A percentile compares a stretch with the other conserved stretches of the same genome.
Evolutionary conservation across 2,113 vertebrate species (phyloP).

Genomic region (Dermatemys mawii): DNA sequence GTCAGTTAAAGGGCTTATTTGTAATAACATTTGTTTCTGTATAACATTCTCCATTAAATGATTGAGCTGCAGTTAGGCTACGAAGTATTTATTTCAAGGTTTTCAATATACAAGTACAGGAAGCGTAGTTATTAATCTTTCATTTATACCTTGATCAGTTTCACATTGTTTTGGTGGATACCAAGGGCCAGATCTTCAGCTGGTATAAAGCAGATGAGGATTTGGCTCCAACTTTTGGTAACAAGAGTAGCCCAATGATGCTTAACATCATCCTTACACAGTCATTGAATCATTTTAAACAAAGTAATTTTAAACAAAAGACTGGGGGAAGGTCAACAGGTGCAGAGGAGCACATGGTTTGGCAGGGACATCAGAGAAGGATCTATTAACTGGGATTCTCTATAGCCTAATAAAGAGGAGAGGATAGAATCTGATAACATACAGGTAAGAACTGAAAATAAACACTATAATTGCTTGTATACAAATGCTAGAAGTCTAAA

Average conservation of each 20-base stretch:
- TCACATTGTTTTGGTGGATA: neutral
- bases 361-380: neutral
- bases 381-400: neutral
- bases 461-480: neutral
- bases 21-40: neutral
- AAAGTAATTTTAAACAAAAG: neutral
- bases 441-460: neutral
- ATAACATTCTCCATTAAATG: neutral
- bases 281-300: no score
- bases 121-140: neutral
- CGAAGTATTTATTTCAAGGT: constrained; percentile 1
- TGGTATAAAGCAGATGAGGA: neutral
- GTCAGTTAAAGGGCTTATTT: neutral
- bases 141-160: neutral
- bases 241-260: neutral
- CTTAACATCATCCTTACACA: neutral
- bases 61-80: neutral
- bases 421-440: neutral
- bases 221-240: neutral
- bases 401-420: neutral
- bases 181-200: neutral
- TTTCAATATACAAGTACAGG: constrained; percentile 1
- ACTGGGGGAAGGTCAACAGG: rapidly evolving
- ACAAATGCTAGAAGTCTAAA: neutral
- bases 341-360: neutral